Conservation (phyloP, 2,888 invertebrate species). For the Tethea ocularis region DNA sequence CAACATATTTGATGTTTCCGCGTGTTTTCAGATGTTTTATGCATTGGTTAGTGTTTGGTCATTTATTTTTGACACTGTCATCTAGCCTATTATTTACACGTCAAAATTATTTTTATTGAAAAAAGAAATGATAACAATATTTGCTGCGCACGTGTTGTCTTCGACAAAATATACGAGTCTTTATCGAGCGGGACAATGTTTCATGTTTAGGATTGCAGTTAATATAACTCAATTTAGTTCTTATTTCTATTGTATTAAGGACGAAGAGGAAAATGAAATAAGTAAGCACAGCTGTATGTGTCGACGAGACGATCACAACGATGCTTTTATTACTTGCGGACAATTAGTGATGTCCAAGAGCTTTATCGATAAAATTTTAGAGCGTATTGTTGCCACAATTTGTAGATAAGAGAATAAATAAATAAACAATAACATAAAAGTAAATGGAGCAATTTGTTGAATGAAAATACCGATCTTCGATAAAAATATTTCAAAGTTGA, state of each 20-base stretch:
- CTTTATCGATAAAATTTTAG: neutral
- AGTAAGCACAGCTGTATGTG: constrained; percentile 1
- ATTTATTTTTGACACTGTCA: too few relatives aligned
- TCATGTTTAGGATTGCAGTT: constrained; percentile 16
- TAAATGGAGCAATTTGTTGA: too few relatives aligned
- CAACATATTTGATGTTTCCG: too few relatives aligned
- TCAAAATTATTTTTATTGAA: constrained; percentile 27
- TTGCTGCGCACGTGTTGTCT: constrained; percentile 28
- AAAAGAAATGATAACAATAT: constrained; percentile 19
- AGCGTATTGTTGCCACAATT: neutral
- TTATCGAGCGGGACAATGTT: constrained; percentile 31
- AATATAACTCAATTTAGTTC: neutral
- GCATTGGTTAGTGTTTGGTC: too few relatives aligned
- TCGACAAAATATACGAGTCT: constrained; percentile 39
- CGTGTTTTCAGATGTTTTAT: too few relatives aligned
- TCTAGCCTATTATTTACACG: too few relatives aligned
- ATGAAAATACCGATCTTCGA: too few relatives aligned
- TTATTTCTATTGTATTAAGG: neutral
- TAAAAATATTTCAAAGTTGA: too few relatives aligned
- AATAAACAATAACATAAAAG: too few relatives aligned
- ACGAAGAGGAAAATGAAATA: neutral
- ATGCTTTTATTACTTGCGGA: neutral
- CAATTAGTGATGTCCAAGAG: neutral
- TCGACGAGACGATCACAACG: neutral
- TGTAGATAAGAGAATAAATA: too few relatives aligned